Base-by-base conservation (phyloP, 2,888 invertebrate genomes). In the Agapostemon virescens region DNA sequence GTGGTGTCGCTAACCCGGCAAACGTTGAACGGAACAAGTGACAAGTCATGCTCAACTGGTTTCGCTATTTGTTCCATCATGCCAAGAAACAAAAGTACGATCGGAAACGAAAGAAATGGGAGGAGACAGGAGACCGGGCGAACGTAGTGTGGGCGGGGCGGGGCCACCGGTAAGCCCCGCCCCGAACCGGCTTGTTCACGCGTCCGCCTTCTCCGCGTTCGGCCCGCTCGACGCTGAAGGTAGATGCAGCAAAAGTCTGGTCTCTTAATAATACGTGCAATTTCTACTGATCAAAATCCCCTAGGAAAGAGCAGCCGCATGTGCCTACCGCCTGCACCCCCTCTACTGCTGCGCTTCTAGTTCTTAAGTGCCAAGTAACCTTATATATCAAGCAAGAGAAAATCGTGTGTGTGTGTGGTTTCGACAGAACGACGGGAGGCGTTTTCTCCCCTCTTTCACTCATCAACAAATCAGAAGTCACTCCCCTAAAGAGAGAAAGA, bases 251-350 rank as follows among this genome's bases (percentile, higher is more conserved):
- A 81, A 63, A 63, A 63, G 13, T 36, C 87, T 82, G 81, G 75
- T 77, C n/a, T 72, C 85, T 82, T 82, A 85, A 77, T 84, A 85
- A 88, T 84, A 88, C 89, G 89, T 89, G 89, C 89, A 88, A 83
- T 86, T 84, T 86, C 84, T 88, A 88, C 89, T 88, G 84, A 71
- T 88, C 88, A 87, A 83, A 87, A 63, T 63, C 76, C 86, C 88
- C 83, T 88, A 86, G 55, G 55, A 81, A 71, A 79, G 82, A 86
- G 86, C 87, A 87, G 85, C 82, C 85, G 86, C 78, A 82, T 85
- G 86, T 89, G 85, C 86, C 90, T 90, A 90, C 86, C 86, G 87
- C 89, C 88, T 90, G 90, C 87, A 89, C 88, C 89, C 88, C 86
- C 85, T 82, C 89, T 90, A 91, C 90, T 88, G 85, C 85, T 89